Base-by-base conservation (phyloP, 2,113 vertebrate species). In the Dermatemys mawii region DNA sequence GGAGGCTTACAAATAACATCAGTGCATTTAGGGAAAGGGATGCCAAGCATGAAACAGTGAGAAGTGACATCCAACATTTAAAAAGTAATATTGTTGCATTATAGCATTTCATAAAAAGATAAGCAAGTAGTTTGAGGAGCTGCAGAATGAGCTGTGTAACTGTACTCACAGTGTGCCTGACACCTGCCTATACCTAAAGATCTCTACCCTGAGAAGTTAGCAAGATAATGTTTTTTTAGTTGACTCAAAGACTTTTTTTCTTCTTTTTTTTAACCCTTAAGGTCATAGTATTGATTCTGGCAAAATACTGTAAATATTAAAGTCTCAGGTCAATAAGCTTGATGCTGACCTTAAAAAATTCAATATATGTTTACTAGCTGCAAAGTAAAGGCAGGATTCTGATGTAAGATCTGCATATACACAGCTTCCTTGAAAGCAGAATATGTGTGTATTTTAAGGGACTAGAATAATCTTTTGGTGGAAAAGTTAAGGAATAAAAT, bases 201-300 rank as follows among this genome's bases (percentile, higher is more conserved):
- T 60, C 55, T 32, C 29, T 32, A 29, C 29, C 29, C 29, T 32
- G 55, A 60, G 55, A 29, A 60, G 27, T 29, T 60, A 10, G 83
- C 79, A 92, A 96, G 95, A 83, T 41, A 60, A 24, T 93, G 78
- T 83, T 91, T 87, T 87, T 96, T 97, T 91, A 93, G 84, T 95
- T 94, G 80, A 93, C 80, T 95, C 26, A 81, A 55, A 89, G 55
- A 55, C 26, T 83, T 53, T 84, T 51, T 44, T 11, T 22, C 76
- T 60, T 51, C 5, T 94, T 97, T 94, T 41, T 90, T 91, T 60
- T 19, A 27, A 46, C 55, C 22, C 11, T 75, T 96, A 93, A 97
- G 93, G 96, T 97, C 92, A 96, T 80, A 46, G n/a, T 95, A 97
- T 97, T 86, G 93, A 97, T 96, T 97, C 80, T 95, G 89, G 90